Evolutionary conservation across 2,113 vertebrate species (phyloP), one percentile per base, ranked within the genome.

Genomic region (Prietella phreatophila): DNA sequence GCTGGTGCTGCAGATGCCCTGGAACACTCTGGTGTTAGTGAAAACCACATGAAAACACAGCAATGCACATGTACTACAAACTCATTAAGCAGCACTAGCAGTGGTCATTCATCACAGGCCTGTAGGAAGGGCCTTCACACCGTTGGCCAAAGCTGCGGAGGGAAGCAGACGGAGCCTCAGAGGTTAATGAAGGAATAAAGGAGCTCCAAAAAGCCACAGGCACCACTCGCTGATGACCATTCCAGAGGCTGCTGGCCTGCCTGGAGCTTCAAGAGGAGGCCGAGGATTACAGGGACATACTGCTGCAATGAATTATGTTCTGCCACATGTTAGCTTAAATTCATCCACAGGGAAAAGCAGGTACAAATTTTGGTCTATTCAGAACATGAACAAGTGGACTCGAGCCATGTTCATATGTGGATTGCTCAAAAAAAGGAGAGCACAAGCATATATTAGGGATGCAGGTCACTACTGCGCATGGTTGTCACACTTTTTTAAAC

Each of bases 91-190:
- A 89, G 89, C 53, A 88, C 88, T 84, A 89, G 80, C 91, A 91
- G 85, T 88, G 86, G 89, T 93, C 93, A 93, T 95, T 92, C 89
- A 94, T 94, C 93, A 94, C 85, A 90, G 83, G 91, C 90, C 92
- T 88, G 87, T 94, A 93, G 93, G 85, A 87, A 82, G 33, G 87
- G 78, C 61, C 91, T 87, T 91, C 86, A 88, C 89, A 90, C 90
- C 85, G 83, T 89, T 75, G 78, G 83, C 61, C 82, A 63, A 86
- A 84, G 83, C 83, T 86, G 84, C 67, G 47, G 36, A 87, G 85
- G 53, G 76, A 87, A 89, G 89, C 82, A 88, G 82, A 76, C 65
- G 75, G 84, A 83, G 85, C 87, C 87, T 89, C 83, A 27, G 39
- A 87, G 85, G 87, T 91, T 91, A 91, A 91, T 91, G 90, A 90